Evolutionary conservation across 2,113 vertebrate species (phyloP), one percentile per base, ranked within the genome.

Genomic region (Zosterops pallidus): DNA sequence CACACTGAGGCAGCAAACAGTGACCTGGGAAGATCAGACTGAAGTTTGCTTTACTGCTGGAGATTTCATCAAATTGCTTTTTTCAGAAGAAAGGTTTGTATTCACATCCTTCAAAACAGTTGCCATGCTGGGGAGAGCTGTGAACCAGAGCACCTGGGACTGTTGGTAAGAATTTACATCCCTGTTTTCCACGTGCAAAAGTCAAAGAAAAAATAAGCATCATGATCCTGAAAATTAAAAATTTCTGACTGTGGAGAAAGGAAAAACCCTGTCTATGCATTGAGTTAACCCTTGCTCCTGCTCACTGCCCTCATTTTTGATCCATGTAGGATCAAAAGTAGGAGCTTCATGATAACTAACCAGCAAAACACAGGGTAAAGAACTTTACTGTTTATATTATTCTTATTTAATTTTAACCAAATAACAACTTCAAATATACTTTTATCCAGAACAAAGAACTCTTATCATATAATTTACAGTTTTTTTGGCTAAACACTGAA

Each of bases 251-350:
- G 7, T 4, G 10, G 23, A 57, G 29, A 56, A 81, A 41, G 31
- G 5, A 42, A 70, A 64, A 50, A 46, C 1, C 6, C 3, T 1
- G 19, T 13, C 26, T 3, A 0, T 22, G 21, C 44, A 8, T 26
- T 41, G 65, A 74, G 33, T 6, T 47, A 53, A 35, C 4, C 23
- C 24, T 26, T 13, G 9, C 12, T 80, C 17, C 41, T 63, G 22
- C 55, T 74, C 21, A 11, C 3, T 59, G 5, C 7, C 16, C 35
- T 2, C 3, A 0, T 21, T 82, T 85, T 53, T 72, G 7, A 11
- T 77, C 33, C 5, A 3, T 14, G 11, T 41, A 20, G 55, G 50
- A 19, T 39, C 19, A 39, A 39, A 39, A 39, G 39, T 39, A 70
- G 46, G 46, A 83, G 41, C 12, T 76, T 81, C 71, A 28, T 64